Evolutionary conservation across 2,888 invertebrate species (phyloP).

Genomic region (Watsonalla binaria): DNA sequence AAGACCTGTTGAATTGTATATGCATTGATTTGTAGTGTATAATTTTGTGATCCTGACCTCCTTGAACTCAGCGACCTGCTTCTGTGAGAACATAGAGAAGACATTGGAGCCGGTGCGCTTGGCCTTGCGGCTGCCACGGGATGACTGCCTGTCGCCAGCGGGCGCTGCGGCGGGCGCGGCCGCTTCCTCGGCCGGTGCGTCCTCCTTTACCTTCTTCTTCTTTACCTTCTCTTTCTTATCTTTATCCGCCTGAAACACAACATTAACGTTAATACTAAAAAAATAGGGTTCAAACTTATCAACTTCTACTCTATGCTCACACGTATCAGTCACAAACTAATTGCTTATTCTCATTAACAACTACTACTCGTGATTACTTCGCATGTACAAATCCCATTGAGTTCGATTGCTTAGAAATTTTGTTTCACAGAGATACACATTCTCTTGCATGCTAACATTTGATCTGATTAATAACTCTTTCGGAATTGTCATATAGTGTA

Average conservation of each 20-base stretch:
- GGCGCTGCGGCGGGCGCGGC: slow-evolving; percentile 80
- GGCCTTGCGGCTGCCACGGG: slow-evolving; percentile 89
- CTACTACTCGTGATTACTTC: too few species aligned
- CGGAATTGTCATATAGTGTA: too few species aligned
- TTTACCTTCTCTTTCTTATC: slow-evolving; percentile 97
- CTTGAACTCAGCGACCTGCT: slow-evolving; percentile 97
- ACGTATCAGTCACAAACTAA: too few species aligned
- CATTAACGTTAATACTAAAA: neutral
- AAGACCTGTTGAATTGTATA: neutral
- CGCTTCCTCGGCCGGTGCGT: slow-evolving; percentile 82
- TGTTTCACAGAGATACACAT: too few species aligned
- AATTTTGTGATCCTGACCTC: slow-evolving; percentile 83
- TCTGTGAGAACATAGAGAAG: slow-evolving; percentile 98
- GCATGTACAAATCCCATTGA: too few species aligned
- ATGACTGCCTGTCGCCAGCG: slow-evolving; percentile 84
- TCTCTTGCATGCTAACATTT: too few species aligned
- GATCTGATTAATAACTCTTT: too few species aligned
- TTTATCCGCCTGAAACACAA: slow-evolving; percentile 87
- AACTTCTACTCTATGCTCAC: too few species aligned
- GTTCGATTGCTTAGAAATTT: too few species aligned
- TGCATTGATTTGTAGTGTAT: neutral
- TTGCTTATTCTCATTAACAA: too few species aligned
- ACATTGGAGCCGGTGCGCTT: slow-evolving; percentile 96
- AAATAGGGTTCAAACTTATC: too few species aligned
- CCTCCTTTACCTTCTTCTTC: slow-evolving; percentile 87